Conservation (phyloP, 1,140 invertebrate species). For the Macrosteles quadrilineatus region DNA sequence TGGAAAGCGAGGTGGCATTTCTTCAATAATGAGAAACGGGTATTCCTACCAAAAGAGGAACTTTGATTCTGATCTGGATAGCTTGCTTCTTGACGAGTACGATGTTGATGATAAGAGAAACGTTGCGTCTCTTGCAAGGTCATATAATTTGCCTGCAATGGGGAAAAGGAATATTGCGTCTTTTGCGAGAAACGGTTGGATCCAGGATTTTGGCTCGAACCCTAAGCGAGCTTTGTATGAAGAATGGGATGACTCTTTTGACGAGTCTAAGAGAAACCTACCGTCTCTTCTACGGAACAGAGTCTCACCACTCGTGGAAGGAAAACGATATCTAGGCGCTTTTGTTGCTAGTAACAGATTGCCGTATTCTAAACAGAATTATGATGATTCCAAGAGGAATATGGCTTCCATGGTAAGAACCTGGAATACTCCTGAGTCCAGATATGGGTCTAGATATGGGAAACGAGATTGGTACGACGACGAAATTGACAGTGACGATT, state of each 20-base stretch:
- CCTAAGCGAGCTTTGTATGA: slow-evolving; percentile 29
- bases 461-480: slow-evolving; percentile 19
- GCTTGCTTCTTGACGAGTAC: slow-evolving; percentile 22
- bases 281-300: slow-evolving; percentile 39
- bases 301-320: slow-evolving; percentile 34
- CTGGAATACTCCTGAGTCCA: background rate
- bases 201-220: slow-evolving; percentile 26
- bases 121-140: slow-evolving; percentile 36
- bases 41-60: slow-evolving; percentile 33
- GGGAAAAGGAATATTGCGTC: slow-evolving; percentile 40
- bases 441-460: background rate
- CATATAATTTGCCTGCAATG: slow-evolving; percentile 25
- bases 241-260: slow-evolving; percentile 23
- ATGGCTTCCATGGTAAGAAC: slow-evolving; percentile 29
- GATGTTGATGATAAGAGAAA: slow-evolving; percentile 38
- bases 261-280: slow-evolving; percentile 41
- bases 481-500: slow-evolving; percentile 2
- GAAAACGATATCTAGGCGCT: slow-evolving; percentile 40
- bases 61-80: slow-evolving; percentile 32
- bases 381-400: slow-evolving; percentile 32
- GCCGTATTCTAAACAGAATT: slow-evolving; percentile 17
- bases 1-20: slow-evolving; percentile 36
- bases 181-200: slow-evolving; percentile 36
- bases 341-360: slow-evolving; percentile 31
- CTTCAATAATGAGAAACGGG: slow-evolving; percentile 38